Percentiles rank a stretch among this genome's conserved stretches.
phyloP scores from a whole-genome alignment of 2,797 vertebrate species.

The Cossypha polioptera region DNA sequence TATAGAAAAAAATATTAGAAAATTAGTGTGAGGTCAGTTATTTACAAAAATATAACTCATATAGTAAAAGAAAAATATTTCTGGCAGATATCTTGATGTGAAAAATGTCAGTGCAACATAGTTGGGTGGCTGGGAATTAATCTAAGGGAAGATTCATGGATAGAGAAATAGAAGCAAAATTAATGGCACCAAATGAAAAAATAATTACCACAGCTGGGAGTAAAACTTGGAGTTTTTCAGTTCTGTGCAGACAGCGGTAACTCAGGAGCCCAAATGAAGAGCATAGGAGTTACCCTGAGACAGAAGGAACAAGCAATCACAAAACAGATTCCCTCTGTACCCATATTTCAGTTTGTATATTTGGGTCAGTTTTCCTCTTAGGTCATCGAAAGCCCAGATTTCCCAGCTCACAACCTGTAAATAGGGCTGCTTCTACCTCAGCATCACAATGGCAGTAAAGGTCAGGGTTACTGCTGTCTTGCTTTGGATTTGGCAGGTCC shows the following conservation, averaged over 20 bases:
- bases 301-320: not conserved
- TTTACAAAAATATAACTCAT: not conserved
- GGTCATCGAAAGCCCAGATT: fast-evolving
- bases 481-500: not conserved
- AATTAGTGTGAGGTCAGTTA: not conserved
- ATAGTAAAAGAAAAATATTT: not conserved
- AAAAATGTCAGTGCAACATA: not conserved
- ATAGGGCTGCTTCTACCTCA: not conserved
- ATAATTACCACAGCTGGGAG: not conserved
- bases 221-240: not conserved
- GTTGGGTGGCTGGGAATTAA: not conserved
- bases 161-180: not conserved
- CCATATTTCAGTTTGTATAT: not conserved
- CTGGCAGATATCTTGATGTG: not conserved
- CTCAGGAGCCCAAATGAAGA: not conserved
- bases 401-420: not conserved
- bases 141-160: not conserved
- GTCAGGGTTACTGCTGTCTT: not conserved
- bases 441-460: not conserved
- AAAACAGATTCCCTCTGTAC: not conserved
- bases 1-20: not conserved
- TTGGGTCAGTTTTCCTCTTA: not conserved
- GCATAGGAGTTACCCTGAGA: not conserved
- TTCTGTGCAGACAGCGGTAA: not conserved
- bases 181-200: not conserved